These are phyloP conservation scores for Ptyas mucosa DNA, from an alignment of 2,113 vertebrate species.

Conservation along the genomic window DNA sequence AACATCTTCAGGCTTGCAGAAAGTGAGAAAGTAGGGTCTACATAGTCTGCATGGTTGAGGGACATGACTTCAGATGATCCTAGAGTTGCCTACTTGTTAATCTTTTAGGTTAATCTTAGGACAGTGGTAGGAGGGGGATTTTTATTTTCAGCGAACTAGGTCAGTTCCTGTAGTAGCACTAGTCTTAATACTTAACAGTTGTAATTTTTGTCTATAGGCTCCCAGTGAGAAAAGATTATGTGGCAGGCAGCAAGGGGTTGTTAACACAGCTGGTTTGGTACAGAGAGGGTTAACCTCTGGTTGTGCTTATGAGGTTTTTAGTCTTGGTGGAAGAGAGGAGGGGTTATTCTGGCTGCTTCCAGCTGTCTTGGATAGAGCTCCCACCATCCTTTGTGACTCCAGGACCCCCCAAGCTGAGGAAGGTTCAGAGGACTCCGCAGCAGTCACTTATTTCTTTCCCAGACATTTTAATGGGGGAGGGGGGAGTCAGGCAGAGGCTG, in stretches of 20 bases:
- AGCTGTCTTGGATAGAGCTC: neutral
- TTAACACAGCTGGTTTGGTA: neutral
- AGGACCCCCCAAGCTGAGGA: neutral
- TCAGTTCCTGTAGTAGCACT: too few species aligned
- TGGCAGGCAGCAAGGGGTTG: neutral
- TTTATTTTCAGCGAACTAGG: neutral
- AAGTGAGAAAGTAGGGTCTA: too few species aligned
- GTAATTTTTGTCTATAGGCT: neutral
- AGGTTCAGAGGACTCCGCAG: neutral
- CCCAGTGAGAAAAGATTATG: neutral
- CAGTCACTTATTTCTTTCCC: slow-evolving; percentile 1
- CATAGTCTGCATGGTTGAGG: neutral
- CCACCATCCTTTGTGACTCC: neutral
- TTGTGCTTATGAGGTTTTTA: neutral
- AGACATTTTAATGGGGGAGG: neutral
- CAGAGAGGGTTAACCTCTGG: neutral
- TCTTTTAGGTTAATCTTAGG: neutral
- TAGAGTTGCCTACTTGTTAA: neutral
- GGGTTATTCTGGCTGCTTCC: neutral
- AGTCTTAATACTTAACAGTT: neutral
- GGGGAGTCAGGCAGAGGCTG: neutral
- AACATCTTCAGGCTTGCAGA: neutral
- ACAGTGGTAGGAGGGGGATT: too few species aligned
- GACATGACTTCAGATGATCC: neutral
- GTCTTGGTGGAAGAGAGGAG: neutral